Evolutionary conservation across 2,888 invertebrate species (phyloP).

Genomic region (Melanostoma scalare): DNA sequence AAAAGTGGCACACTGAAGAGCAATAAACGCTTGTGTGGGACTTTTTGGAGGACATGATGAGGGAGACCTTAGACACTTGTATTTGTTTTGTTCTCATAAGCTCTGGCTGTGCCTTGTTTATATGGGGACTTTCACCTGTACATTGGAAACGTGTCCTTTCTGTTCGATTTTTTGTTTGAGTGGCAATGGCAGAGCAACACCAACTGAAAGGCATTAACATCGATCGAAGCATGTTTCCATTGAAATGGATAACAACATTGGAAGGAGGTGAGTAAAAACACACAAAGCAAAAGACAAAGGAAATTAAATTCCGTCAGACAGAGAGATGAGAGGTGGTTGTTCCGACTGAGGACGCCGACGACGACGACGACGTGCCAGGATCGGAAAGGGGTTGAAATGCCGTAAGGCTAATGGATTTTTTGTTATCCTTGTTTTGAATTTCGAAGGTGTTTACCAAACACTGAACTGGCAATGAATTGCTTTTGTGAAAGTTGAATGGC

Average conservation of each 20-base stretch:
- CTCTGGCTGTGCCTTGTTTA: constrained; percentile 6
- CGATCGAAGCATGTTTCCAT: constrained; percentile 42
- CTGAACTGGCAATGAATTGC: constrained; percentile 2
- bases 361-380: constrained; percentile 25
- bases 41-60: not conserved
- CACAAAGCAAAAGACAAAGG: constrained; percentile 49
- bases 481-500: constrained; percentile 12
- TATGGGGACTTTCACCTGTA: constrained; percentile 16
- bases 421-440: not conserved
- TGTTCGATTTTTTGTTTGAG: constrained; percentile 38
- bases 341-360: not conserved
- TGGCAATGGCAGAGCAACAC: not conserved
- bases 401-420: constrained; percentile 17
- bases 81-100: constrained; percentile 2
- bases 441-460: not conserved
- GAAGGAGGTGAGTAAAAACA: not conserved
- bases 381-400: not conserved
- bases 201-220: constrained; percentile 28
- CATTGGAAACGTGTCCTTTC: constrained; percentile 51
- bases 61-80: not conserved
- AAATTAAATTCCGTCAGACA: constrained; percentile 55
- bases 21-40: constrained; percentile 3
- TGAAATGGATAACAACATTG: constrained; percentile 38
- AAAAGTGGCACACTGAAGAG: constrained; percentile 20
- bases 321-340: not conserved